Evolutionary conservation across 2,888 invertebrate species (phyloP).

Genomic region (Aphodius sticticus): DNA sequence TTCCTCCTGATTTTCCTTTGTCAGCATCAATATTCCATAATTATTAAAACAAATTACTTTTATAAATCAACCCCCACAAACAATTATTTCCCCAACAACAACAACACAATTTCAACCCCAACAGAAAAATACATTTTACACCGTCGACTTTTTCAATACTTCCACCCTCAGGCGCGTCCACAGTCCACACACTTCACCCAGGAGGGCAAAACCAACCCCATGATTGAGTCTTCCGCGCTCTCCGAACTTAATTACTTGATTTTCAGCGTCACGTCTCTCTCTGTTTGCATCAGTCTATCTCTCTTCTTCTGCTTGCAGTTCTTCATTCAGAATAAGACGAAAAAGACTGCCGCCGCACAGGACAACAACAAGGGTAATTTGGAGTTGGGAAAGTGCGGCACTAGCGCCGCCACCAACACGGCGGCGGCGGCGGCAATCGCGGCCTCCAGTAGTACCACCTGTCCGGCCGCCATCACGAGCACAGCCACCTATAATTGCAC

Average conservation of each 20-base stretch:
- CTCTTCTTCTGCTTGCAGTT: slow-evolving; percentile 47
- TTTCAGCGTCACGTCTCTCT: background rate
- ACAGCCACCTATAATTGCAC: slow-evolving; percentile 14
- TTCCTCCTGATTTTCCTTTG: too few species aligned
- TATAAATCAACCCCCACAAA: too few species aligned
- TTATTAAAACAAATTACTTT: too few species aligned
- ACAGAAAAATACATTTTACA: too few species aligned
- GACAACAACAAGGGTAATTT: slow-evolving; percentile 40
- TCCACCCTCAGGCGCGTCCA: background rate
- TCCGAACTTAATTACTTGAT: background rate
- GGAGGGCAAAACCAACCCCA: background rate
- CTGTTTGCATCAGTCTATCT: background rate
- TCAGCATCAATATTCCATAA: too few species aligned
- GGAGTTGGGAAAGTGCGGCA: slow-evolving; percentile 37
- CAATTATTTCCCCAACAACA: too few species aligned
- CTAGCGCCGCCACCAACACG: slow-evolving; percentile 24
- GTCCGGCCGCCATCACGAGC: slow-evolving; percentile 23
- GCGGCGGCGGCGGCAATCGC: slow-evolving; percentile 7
- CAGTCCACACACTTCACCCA: background rate
- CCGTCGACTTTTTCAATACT: too few species aligned
- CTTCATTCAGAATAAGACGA: slow-evolving; percentile 50
- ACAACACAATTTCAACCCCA: too few species aligned
- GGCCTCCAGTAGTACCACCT: slow-evolving; percentile 13
- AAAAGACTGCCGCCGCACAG: slow-evolving; percentile 39
- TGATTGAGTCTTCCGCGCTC: too few species aligned